phyloP scores from a whole-genome alignment of 92 coral and sea anemone species.

The Scolanthus callimorphus region DNA sequence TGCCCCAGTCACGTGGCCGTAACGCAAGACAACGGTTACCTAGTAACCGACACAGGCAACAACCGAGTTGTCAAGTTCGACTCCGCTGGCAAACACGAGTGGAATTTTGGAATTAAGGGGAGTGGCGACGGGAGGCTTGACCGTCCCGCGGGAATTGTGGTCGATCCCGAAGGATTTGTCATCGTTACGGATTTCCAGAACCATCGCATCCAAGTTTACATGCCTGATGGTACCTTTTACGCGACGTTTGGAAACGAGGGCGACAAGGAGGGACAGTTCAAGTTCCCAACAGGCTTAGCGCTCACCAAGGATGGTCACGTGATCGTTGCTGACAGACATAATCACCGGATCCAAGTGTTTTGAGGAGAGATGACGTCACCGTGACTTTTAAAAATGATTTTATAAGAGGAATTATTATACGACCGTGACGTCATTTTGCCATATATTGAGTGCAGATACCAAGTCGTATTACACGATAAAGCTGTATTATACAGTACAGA shows the following conservation, averaged over 20 bases:
- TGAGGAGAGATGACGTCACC: too few relatives aligned
- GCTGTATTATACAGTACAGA: too few relatives aligned
- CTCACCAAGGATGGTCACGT: constrained; percentile 72
- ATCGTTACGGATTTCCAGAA: constrained; percentile 80
- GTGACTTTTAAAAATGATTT: too few relatives aligned
- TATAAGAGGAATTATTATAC: too few relatives aligned
- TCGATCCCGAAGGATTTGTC: constrained; percentile 84
- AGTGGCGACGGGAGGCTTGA: constrained; percentile 70
- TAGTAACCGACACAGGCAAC: constrained; percentile 87
- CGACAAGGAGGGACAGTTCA: constrained; percentile 71
- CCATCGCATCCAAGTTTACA: constrained; percentile 70
- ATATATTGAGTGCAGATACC: too few relatives aligned
- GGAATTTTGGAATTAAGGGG: constrained; percentile 68
- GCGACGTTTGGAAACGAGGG: constrained; percentile 81
- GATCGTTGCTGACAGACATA: constrained; percentile 83
- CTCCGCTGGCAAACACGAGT: constrained; percentile 50
- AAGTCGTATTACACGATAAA: too few relatives aligned
- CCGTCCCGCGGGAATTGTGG: constrained; percentile 75
- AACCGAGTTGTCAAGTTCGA: constrained; percentile 87
- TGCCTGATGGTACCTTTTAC: constrained; percentile 68
- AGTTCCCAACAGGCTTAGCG: constrained; percentile 81
- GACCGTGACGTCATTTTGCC: too few relatives aligned
- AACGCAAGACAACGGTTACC: constrained; percentile 70
- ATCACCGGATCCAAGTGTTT: constrained; percentile 81
- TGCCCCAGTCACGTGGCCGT: constrained; percentile 81